phyloP scores from a whole-genome alignment of 2,797 vertebrate genomes.

The Linurgus olivaceus region DNA sequence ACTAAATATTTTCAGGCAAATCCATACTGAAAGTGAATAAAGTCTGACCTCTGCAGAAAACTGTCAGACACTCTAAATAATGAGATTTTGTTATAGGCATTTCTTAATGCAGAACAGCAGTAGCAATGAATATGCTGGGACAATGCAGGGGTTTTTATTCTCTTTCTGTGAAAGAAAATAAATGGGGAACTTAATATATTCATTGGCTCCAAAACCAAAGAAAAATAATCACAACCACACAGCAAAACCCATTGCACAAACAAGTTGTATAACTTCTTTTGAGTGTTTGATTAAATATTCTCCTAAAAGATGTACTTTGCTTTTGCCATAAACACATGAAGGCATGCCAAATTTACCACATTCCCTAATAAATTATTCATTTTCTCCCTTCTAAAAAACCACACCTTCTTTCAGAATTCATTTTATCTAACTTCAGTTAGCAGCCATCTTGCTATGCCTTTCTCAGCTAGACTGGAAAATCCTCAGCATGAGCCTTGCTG shows the following conservation, averaged over 20 bases:
- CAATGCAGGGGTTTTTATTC: neutral
- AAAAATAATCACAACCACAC: slow-evolving; percentile 10
- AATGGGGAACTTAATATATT: slow-evolving; percentile 9
- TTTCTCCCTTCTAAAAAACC: neutral
- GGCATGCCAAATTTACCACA: slow-evolving; percentile 34
- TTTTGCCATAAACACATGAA: slow-evolving; percentile 41
- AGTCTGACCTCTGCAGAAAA: slow-evolving; percentile 25
- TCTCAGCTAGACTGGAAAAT: slow-evolving; percentile 13
- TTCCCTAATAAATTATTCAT: slow-evolving; percentile 36
- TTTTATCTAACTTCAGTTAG: slow-evolving; percentile 13
- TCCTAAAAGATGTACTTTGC: slow-evolving; percentile 7
- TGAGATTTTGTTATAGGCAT: slow-evolving; percentile 12
- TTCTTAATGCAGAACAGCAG: slow-evolving; percentile 44
- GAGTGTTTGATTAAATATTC: slow-evolving; percentile 29
- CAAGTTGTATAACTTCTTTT: slow-evolving; percentile 31
- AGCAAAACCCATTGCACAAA: neutral
- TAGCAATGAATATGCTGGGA: slow-evolving; percentile 35
- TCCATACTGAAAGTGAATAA: neutral
- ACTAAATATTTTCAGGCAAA: neutral
- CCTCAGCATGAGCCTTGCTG: neutral
- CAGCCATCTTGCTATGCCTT: slow-evolving; percentile 16
- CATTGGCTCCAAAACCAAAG: slow-evolving; percentile 5
- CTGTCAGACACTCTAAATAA: slow-evolving; percentile 25
- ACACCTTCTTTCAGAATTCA: neutral
- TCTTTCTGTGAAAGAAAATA: slow-evolving; percentile 33